Percentiles rank a stretch among this genome's conserved stretches.
Evolutionary conservation across 2,888 invertebrate genomes (phyloP).

Genomic region (Volucella inanis): DNA sequence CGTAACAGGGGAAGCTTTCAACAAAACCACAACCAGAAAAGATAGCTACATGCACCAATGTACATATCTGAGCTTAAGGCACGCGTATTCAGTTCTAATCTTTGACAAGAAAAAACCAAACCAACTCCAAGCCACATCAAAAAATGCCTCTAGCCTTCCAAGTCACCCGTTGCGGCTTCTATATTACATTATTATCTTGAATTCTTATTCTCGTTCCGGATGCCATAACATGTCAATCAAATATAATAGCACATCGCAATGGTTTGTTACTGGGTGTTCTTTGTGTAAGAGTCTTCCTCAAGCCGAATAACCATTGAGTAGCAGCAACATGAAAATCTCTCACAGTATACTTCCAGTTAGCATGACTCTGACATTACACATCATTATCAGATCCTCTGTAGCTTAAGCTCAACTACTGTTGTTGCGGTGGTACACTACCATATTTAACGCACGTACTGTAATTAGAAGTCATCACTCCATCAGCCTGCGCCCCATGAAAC

Average conservation of each 20-base stretch:
- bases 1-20: constrained; percentile 69
- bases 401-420: constrained; percentile 62
- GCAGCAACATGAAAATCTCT: constrained; percentile 38
- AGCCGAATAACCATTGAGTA: constrained; percentile 21
- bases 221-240: constrained; percentile 82
- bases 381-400: constrained; percentile 67
- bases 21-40: constrained; percentile 59
- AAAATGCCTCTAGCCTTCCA: constrained; percentile 53
- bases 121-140: constrained; percentile 42
- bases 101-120: constrained; percentile 27
- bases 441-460: constrained; percentile 71
- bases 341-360: constrained; percentile 46
- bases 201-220: constrained; percentile 77
- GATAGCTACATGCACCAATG: constrained; percentile 63
- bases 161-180: constrained; percentile 57
- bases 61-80: constrained; percentile 21
- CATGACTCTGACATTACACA: constrained; percentile 72
- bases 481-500: constrained; percentile 70
- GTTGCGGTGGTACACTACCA: constrained; percentile 33
- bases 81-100: constrained; percentile 44
- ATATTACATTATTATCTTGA: constrained; percentile 65
- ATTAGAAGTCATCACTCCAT: constrained; percentile 75
- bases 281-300: constrained; percentile 54
- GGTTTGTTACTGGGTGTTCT: constrained; percentile 67
- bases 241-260: constrained; percentile 65